A percentile compares a stretch with the other conserved stretches of the same genome.
These are phyloP conservation scores for Apamea monoglypha DNA, from an alignment of 2,888 invertebrate genomes.

Conservation along the genomic window DNA sequence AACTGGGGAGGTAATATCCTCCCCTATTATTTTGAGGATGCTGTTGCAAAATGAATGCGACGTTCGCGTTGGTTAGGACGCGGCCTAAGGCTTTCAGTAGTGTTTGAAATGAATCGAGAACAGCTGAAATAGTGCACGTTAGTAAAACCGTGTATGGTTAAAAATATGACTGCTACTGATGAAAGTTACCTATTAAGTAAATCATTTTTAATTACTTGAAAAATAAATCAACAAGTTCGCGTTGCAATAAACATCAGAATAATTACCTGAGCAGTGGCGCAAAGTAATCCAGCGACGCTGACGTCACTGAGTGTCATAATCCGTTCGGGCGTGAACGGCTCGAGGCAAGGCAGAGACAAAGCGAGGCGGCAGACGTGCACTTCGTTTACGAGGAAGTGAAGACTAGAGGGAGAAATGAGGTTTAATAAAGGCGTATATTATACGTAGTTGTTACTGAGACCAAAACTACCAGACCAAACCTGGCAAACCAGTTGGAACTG, in stretches of 20 bases:
- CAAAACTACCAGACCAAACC: neutral
- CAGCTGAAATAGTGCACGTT: neutral
- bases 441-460: neutral
- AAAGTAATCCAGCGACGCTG: constrained; percentile 95
- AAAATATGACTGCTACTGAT: neutral
- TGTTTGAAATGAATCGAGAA: neutral
- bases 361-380: constrained; percentile 95
- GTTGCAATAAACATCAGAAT: neutral
- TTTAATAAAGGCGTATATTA: neutral
- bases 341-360: constrained; percentile 95
- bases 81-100: neutral
- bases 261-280: constrained; percentile 92
- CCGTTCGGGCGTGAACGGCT: constrained; percentile 96
- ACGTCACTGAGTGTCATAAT: constrained; percentile 95
- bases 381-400: constrained; percentile 95
- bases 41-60: too few relatives aligned
- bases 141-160: neutral
- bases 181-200: neutral
- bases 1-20: too few relatives aligned
- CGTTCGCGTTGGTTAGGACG: too few relatives aligned
- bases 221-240: neutral
- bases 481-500: neutral
- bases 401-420: constrained; percentile 83
- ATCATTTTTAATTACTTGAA: neutral
- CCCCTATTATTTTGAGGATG: too few relatives aligned